Base-by-base conservation (phyloP, 2,888 invertebrate species). In the Ptychoptera contaminata region DNA sequence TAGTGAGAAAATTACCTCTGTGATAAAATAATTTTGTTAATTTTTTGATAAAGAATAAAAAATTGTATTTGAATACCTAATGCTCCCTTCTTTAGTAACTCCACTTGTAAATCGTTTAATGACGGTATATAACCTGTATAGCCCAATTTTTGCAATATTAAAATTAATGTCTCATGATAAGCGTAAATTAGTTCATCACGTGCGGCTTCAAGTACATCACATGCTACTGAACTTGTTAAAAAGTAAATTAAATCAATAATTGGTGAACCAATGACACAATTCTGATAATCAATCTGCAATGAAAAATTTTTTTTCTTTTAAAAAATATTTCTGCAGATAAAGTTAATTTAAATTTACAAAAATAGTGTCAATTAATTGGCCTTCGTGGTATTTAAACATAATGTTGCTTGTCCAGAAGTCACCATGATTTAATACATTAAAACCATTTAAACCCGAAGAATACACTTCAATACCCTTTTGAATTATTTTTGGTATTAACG, bases 381-480 rank as follows among this genome's bases (percentile, higher is more conserved):
- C 45, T 12, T 40, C 42, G 2, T 44, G 36, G 37, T 47, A 49
- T 30, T 44, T 44, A 12, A 42, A 49, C n/a, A 49, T 31, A 36
- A 49, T 45, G 15, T 49, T 49, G 8, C 43, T 43, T 2, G 49
- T 49, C 42, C 44, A 49, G 40, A 49, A 49, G 16, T 49, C 47
- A 15, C 49, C 49, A 44, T 49, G 49, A 40, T 49, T 49, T 30
- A 49, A 42, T 1, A 47, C 47, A 15, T 43, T 40, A 15, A 49
- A 49, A n/a, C 45, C 47, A 10, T 47, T 44, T 15, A 49, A 43
- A 10, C 38, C 12, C 11, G 38, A 35, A 2, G 49, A 44, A 15
- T 47, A 46, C 16, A 44, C 47, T 10, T 47, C 47, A 34, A 46
- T 47, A 2, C 43, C 47, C 40, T 45, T 47, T 37, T 43, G 45